phyloP scores from a whole-genome alignment of 92 coral and sea anemone genomes.

The Paramuricea clavata region DNA sequence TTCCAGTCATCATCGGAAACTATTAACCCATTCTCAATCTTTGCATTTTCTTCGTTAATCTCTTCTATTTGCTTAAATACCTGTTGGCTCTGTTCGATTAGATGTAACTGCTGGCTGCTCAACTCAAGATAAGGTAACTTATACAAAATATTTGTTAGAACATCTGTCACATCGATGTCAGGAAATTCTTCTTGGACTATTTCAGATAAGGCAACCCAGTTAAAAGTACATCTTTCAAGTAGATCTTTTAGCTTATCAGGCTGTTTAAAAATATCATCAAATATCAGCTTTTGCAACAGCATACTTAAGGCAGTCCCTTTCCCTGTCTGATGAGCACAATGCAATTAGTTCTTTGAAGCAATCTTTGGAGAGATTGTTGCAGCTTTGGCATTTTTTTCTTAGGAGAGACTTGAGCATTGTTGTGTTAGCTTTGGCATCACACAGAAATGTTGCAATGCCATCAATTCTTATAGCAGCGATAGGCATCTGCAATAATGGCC shows the following conservation, averaged over 20 bases:
- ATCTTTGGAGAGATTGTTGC: slow-evolving; percentile 49
- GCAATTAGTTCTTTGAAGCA: slow-evolving; percentile 44
- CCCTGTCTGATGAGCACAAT: slow-evolving; percentile 53
- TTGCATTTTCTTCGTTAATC: not conserved
- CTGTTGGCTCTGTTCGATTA: slow-evolving; percentile 13
- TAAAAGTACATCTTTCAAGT: not conserved
- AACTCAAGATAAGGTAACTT: not conserved
- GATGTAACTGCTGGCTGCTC: slow-evolving; percentile 9
- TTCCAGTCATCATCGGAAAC: slow-evolving; percentile 37
- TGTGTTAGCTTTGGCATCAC: slow-evolving; percentile 1
- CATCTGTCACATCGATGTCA: slow-evolving; percentile 15
- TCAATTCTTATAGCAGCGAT: slow-evolving; percentile 44
- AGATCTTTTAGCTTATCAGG: slow-evolving; percentile 41
- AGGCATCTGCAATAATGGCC: slow-evolving; percentile 61
- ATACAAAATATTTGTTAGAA: not conserved
- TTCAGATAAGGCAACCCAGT: slow-evolving; percentile 24
- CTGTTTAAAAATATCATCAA: too few species aligned
- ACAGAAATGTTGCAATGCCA: not conserved
- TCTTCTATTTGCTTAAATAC: slow-evolving; percentile 9
- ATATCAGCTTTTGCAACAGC: too few species aligned
- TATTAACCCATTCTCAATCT: not conserved
- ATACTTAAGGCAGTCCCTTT: slow-evolving; percentile 58
- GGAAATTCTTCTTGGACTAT: not conserved
- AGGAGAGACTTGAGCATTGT: not conserved
- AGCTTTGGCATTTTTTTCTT: not conserved